These are phyloP conservation scores for Leucania comma DNA, from an alignment of 2,888 invertebrate species.

Conservation along the genomic window DNA sequence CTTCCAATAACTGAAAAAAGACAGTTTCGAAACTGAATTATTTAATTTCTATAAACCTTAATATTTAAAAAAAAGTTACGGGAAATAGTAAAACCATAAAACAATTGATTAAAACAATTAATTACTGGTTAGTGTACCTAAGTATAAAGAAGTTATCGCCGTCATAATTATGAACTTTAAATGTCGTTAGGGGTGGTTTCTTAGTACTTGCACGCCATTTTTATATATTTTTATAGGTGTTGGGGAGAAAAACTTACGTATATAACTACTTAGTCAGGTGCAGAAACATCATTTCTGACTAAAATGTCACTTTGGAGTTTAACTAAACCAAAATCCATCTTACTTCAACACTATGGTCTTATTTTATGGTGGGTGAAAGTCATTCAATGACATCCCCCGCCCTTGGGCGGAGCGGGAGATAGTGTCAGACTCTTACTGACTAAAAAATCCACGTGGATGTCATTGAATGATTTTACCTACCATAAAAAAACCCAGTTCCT, in stretches of 20 bases:
- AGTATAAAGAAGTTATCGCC: not conserved
- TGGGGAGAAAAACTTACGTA: not conserved
- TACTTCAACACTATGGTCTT: no score
- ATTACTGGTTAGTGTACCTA: not conserved
- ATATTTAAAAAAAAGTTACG: not conserved
- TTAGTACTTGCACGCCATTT: slow-evolving; percentile 3
- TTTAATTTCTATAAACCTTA: not conserved
- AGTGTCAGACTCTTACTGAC: no score
- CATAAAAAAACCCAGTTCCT: no score
- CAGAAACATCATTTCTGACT: no score
- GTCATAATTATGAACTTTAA: slow-evolving; percentile 35
- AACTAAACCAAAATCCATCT: no score
- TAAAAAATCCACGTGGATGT: no score
- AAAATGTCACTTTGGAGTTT: not conserved
- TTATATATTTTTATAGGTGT: not conserved
- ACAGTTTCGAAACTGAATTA: not conserved
- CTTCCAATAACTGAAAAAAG: not conserved
- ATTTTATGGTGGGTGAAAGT: no score
- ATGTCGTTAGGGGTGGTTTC: slow-evolving; percentile 19
- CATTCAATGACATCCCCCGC: no score
- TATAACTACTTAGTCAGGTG: not conserved
- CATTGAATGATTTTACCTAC: no score
- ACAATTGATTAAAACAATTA: slow-evolving; percentile 22
- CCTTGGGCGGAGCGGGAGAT: no score
- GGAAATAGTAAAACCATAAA: slow-evolving; percentile 10